phyloP scores from a whole-genome alignment of 2,797 vertebrate species.

The Melanotaenia boesemani region DNA sequence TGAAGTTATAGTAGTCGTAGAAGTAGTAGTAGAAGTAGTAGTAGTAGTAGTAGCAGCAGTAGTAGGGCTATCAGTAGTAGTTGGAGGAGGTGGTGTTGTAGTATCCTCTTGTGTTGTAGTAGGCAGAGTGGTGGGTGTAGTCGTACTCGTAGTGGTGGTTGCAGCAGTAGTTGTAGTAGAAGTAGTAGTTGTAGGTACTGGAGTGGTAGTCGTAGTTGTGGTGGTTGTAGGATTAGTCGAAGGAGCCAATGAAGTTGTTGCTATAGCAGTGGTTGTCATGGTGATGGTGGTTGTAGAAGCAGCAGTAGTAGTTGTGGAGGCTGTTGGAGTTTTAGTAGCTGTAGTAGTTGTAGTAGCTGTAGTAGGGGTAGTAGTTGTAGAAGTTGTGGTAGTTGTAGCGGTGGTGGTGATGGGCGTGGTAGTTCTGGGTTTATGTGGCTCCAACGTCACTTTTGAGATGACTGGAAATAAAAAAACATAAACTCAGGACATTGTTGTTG shows the following conservation, averaged over 20 bases:
- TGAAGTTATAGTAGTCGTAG: background rate
- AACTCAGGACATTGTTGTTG: background rate
- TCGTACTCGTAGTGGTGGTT: background rate
- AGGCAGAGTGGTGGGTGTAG: background rate
- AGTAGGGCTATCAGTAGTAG: background rate
- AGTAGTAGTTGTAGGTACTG: background rate
- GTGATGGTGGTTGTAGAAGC: fast-evolving
- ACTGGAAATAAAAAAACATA: conserved; percentile 19
- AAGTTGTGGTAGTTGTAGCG: background rate
- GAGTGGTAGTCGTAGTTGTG: background rate
- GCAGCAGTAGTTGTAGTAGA: background rate
- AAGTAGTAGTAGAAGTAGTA: background rate
- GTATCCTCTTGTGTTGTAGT: conserved; percentile 15
- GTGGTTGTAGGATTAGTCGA: background rate
- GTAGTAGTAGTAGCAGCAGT: background rate
- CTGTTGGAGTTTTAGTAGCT: background rate
- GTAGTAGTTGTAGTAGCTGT: background rate
- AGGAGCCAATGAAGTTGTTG: background rate
- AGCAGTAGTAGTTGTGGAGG: conserved; percentile 9
- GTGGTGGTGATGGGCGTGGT: conserved; percentile 16
- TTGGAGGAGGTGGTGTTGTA: background rate
- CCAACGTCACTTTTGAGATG: conserved; percentile 45
- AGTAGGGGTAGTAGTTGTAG: background rate
- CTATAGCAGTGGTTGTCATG: background rate
- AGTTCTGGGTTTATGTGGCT: conserved; percentile 41